Conservation (phyloP, 1,140 invertebrate genomes). For the Lepidurus couesii region DNA sequence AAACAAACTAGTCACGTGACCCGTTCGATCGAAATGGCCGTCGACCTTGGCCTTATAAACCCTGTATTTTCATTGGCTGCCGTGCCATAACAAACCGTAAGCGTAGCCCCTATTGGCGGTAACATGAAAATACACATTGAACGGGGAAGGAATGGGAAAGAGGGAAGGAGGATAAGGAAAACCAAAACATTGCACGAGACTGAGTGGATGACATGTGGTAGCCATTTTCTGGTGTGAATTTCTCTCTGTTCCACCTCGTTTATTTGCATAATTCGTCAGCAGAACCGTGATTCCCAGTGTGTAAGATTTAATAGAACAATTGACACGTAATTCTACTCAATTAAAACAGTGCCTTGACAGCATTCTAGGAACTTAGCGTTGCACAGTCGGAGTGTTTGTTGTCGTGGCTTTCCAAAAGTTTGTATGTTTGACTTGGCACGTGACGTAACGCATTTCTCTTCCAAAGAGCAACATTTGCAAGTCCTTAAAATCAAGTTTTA, state of each 20-base stretch:
- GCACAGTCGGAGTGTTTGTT: not conserved
- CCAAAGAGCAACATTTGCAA: too few relatives aligned
- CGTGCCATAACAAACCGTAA: not conserved
- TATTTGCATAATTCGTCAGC: not conserved
- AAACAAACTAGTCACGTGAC: slow-evolving; percentile 4
- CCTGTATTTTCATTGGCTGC: not conserved
- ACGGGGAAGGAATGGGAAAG: not conserved
- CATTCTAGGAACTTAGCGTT: slow-evolving; percentile 3
- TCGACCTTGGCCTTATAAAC: not conserved
- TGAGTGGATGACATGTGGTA: slow-evolving; percentile 21
- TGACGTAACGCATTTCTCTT: not conserved
- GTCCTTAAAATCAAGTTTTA: too few relatives aligned
- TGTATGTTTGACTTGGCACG: not conserved
- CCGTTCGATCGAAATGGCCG: not conserved
- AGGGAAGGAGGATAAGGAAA: slow-evolving; percentile 12
- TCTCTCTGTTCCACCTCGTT: not conserved
- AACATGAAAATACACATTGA: not conserved
- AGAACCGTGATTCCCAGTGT: not conserved
- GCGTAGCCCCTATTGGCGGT: not conserved
- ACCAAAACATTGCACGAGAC: slow-evolving; percentile 21
- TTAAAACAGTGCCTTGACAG: not conserved
- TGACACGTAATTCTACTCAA: not conserved
- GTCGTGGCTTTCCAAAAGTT: not conserved
- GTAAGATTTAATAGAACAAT: not conserved
- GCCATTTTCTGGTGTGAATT: slow-evolving; percentile 5